A percentile compares a stretch with the other conserved stretches of the same genome.
phyloP scores from a whole-genome alignment of 2,888 invertebrate genomes.

The Brenthis ino region DNA sequence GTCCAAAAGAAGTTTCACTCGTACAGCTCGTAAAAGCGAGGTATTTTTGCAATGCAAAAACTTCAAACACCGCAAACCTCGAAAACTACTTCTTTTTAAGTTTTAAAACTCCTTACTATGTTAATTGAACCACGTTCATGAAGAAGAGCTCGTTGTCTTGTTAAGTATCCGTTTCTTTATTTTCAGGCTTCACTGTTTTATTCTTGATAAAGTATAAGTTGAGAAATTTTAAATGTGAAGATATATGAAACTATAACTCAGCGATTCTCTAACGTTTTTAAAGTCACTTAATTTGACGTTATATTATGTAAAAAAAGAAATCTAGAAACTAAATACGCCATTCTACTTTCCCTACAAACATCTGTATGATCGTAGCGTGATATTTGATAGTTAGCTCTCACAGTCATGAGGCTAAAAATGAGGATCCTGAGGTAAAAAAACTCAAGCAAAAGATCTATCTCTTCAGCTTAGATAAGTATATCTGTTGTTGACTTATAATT shows the following conservation, averaged over 20 bases:
- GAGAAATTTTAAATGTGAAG: conserved; percentile 1
- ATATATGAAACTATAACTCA: background rate
- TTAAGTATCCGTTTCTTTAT: conserved; percentile 23
- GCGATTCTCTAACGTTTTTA: too few relatives aligned
- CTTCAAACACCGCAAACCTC: conserved; percentile 33
- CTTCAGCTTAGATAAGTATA: too few relatives aligned
- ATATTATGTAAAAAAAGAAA: too few relatives aligned
- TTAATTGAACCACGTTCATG: conserved; percentile 31
- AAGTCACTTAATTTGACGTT: too few relatives aligned
- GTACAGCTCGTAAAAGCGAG: conserved; percentile 27
- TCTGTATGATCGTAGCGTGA: too few relatives aligned
- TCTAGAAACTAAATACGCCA: too few relatives aligned
- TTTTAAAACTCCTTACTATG: conserved; percentile 34
- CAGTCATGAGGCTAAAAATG: too few relatives aligned
- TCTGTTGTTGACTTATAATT: too few relatives aligned
- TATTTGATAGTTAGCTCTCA: too few relatives aligned
- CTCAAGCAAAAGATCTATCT: too few relatives aligned
- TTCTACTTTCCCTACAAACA: too few relatives aligned
- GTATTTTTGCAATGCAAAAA: conserved; percentile 36
- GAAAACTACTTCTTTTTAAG: conserved; percentile 30
- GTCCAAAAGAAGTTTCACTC: conserved; percentile 26
- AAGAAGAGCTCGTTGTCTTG: conserved; percentile 25
- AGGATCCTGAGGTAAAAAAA: too few relatives aligned
- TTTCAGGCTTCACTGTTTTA: conserved; percentile 1
- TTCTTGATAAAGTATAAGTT: conserved; percentile 3